These are phyloP conservation scores for Phrynocephalus guinanensis DNA, from an alignment of 2,797 vertebrate genomes.

Conservation along the genomic window DNA sequence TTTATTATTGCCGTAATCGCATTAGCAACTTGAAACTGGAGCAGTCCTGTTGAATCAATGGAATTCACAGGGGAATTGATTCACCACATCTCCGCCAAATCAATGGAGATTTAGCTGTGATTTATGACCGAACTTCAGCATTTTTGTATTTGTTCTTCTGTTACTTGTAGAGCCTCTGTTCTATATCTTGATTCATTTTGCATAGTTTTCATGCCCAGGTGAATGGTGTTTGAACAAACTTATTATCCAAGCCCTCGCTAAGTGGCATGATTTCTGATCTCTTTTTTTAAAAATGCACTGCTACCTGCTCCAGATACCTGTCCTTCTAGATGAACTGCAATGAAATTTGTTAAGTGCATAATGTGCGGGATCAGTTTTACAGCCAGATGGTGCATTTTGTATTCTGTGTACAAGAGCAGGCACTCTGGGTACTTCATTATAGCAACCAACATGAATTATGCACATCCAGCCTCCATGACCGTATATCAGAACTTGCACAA, in stretches of 20 bases:
- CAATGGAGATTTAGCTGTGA: too few species aligned
- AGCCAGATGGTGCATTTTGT: slow-evolving; percentile 53
- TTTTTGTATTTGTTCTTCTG: not conserved
- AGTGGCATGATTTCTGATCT: not conserved
- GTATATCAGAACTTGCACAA: slow-evolving; percentile 26
- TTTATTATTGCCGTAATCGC: not conserved
- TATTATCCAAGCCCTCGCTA: not conserved
- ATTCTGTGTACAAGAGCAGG: slow-evolving; percentile 22
- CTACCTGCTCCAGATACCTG: slow-evolving; percentile 17
- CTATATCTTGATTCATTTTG: not conserved
- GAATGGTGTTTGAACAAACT: not conserved
- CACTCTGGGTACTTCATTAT: slow-evolving; percentile 37
- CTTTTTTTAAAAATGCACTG: slow-evolving; percentile 28
- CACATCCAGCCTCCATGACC: slow-evolving; percentile 15
- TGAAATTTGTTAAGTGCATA: slow-evolving; percentile 41
- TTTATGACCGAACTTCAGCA: too few species aligned
- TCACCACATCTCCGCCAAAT: too few species aligned
- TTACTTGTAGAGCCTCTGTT: not conserved
- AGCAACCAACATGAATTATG: slow-evolving; percentile 45
- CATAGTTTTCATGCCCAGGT: not conserved
- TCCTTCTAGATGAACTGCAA: slow-evolving; percentile 16
- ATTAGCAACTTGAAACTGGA: not conserved
- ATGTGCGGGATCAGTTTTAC: slow-evolving; percentile 44
- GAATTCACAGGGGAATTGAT: too few species aligned
- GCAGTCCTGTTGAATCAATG: not conserved